Percentiles rank a stretch among this genome's conserved stretches.
These are phyloP conservation scores for Melanargia galathea DNA, from an alignment of 2,888 invertebrate species.

Conservation along the genomic window DNA sequence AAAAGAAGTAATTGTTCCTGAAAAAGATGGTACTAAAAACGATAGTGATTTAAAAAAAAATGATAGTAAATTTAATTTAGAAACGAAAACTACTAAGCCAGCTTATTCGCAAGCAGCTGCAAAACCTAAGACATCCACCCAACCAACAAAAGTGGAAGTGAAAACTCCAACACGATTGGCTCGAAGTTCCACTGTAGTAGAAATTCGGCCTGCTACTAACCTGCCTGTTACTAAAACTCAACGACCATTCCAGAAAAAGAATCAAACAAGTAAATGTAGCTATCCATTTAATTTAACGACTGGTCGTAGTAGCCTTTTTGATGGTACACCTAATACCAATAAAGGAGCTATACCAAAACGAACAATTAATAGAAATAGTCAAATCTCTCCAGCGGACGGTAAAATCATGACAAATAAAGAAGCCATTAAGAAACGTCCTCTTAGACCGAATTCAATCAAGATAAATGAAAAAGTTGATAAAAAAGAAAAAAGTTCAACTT, in stretches of 20 bases:
- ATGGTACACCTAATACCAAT: conserved; percentile 49
- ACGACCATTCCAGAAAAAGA: conserved; percentile 60
- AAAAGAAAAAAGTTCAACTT: conserved; percentile 53
- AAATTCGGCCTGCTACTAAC: conserved; percentile 64
- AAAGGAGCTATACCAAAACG: conserved; percentile 48
- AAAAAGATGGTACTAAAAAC: conserved; percentile 45
- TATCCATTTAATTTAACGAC: conserved; percentile 79
- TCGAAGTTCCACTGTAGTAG: conserved; percentile 75
- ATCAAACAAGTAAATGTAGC: conserved; percentile 70
- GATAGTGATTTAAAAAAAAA: conserved; percentile 51
- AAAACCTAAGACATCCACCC: conserved; percentile 65
- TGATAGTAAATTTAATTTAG: conserved; percentile 51
- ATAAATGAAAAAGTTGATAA: conserved; percentile 63
- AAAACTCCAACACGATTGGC: conserved; percentile 60
- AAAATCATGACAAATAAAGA: conserved; percentile 54
- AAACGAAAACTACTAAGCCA: conserved; percentile 58
- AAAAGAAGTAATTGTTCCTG: conserved; percentile 24
- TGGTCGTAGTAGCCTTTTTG: conserved; percentile 73
- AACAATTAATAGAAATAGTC: conserved; percentile 51
- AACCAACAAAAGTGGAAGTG: conserved; percentile 57
- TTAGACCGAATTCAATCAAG: conserved; percentile 63
- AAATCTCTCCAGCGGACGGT: conserved; percentile 64
- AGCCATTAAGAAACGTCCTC: conserved; percentile 59
- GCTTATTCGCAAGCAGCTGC: conserved; percentile 80
- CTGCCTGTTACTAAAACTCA: conserved; percentile 53